A percentile compares a stretch with the other conserved stretches of the same genome.
These are phyloP conservation scores for Fregata magnificens DNA, from an alignment of 2,113 vertebrate genomes.

Conservation along the genomic window DNA sequence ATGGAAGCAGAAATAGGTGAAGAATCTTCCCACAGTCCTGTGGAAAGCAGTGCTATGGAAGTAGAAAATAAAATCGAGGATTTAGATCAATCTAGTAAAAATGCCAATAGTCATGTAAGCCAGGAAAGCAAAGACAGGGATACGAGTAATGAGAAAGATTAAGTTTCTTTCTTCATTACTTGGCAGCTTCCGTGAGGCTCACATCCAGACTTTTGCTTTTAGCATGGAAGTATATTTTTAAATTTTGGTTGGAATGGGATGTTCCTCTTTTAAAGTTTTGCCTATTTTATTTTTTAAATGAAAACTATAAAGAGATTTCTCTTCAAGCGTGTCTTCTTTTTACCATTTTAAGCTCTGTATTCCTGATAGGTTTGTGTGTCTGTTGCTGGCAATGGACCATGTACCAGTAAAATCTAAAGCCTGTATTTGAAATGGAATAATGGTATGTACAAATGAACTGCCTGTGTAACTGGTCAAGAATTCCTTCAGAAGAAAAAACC, in stretches of 20 bases:
- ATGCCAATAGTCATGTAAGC: not conserved
- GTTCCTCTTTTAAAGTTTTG: not conserved
- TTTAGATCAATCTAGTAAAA: constrained; percentile 3
- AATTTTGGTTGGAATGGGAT: not conserved
- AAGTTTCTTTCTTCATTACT: not conserved
- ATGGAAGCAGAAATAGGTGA: constrained; percentile 38
- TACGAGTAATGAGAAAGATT: not conserved
- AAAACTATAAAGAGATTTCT: not conserved
- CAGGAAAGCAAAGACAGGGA: not conserved
- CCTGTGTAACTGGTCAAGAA: not conserved
- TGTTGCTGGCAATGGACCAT: not conserved
- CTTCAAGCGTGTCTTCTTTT: not conserved
- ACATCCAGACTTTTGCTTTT: not conserved
- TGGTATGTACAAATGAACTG: not conserved
- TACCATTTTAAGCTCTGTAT: not conserved
- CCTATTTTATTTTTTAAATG: constrained; percentile 4
- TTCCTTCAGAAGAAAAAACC: not conserved
- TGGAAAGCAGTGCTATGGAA: constrained; percentile 31
- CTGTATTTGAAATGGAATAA: not conserved
- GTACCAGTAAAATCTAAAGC: not conserved
- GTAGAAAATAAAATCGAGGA: constrained; percentile 8
- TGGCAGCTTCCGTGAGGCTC: not conserved
- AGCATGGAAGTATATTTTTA: not conserved
- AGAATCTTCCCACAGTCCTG: not conserved
- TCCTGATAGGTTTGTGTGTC: not conserved